Percentiles rank a stretch among this genome's conserved stretches.
Conservation (phyloP, 2,888 invertebrate genomes). For the Fragum fragum region DNA sequence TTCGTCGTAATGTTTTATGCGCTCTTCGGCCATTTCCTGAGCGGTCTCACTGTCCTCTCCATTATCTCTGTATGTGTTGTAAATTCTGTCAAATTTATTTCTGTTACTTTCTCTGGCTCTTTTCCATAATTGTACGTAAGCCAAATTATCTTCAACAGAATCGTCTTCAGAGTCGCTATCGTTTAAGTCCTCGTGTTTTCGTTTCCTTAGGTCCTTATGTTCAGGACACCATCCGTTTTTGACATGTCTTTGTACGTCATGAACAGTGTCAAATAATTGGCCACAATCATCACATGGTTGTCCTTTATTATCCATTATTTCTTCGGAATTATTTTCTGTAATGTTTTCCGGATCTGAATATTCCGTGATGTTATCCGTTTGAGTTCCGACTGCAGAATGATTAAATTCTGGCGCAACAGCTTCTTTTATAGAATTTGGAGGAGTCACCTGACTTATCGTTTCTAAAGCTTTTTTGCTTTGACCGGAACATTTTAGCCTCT, state of each 20-base stretch:
- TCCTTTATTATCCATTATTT: conserved; percentile 33
- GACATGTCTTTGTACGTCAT: conserved; percentile 51
- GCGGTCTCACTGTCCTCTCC: conserved; percentile 36
- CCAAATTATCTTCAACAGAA: conserved; percentile 44
- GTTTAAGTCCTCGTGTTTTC: conserved; percentile 16
- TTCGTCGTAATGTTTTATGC: conserved; percentile 18
- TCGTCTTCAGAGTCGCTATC: not conserved
- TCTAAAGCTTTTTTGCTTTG: too few species aligned
- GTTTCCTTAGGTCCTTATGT: conserved; percentile 20
- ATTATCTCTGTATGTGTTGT: conserved; percentile 18
- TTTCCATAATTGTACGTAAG: conserved; percentile 13
- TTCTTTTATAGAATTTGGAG: conserved; percentile 41
- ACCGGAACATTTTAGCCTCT: conserved; percentile 8
- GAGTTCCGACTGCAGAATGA: conserved; percentile 38
- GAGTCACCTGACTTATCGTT: too few species aligned
- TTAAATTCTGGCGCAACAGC: not conserved
- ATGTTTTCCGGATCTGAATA: too few species aligned
- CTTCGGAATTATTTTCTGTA: too few species aligned
- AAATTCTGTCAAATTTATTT: conserved; percentile 11
- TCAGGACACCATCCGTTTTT: conserved; percentile 50
- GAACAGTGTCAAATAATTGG: conserved; percentile 29
- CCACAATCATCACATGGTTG: conserved; percentile 51
- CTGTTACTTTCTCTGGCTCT: not conserved
- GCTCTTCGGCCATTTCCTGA: conserved; percentile 25
- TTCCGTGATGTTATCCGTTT: conserved; percentile 35